Percentiles rank a stretch among this genome's conserved stretches.
Evolutionary conservation across 2,113 vertebrate species (phyloP).

Genomic region (Coregonus clupeaformis): DNA sequence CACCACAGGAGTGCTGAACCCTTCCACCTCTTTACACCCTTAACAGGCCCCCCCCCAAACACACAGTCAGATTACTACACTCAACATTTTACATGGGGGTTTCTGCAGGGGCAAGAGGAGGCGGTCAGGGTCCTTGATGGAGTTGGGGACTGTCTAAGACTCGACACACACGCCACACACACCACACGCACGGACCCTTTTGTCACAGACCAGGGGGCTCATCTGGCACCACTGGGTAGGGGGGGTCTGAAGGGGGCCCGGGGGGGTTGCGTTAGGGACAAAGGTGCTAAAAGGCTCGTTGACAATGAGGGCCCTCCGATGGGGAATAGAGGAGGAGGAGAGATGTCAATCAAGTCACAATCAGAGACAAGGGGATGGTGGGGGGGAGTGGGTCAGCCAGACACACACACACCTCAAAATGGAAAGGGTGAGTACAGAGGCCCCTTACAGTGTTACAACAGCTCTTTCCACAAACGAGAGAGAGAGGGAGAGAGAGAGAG

Average conservation of each 20-base stretch:
- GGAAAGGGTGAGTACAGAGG: conserved; percentile 17
- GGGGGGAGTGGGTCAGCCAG: conserved; percentile 56
- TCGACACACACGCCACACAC: background rate
- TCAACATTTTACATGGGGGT: no score
- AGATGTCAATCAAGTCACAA: conserved; percentile 80
- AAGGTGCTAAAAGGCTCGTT: conserved; percentile 94
- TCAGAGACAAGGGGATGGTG: conserved; percentile 66
- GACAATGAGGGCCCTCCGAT: conserved; percentile 77
- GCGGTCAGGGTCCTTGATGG: no score
- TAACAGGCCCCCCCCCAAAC: no score
- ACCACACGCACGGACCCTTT: conserved; percentile 75
- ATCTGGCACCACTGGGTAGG: conserved; percentile 78
- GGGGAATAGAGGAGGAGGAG: conserved; percentile 65
- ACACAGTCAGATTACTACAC: no score
- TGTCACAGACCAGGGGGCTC: conserved; percentile 80
- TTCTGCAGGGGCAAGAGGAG: no score
- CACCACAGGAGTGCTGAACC: no score
- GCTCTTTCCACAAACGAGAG: conserved; percentile 53
- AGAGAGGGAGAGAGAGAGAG: conserved; percentile 18
- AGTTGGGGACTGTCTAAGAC: no score
- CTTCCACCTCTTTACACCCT: no score
- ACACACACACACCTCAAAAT: conserved; percentile 22
- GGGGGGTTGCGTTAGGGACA: conserved; percentile 70
- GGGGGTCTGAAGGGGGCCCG: conserved; percentile 65
- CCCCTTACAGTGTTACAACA: conserved; percentile 3